Base-by-base conservation (phyloP, 2,113 vertebrate species). In the Lepus europaeus region DNA sequence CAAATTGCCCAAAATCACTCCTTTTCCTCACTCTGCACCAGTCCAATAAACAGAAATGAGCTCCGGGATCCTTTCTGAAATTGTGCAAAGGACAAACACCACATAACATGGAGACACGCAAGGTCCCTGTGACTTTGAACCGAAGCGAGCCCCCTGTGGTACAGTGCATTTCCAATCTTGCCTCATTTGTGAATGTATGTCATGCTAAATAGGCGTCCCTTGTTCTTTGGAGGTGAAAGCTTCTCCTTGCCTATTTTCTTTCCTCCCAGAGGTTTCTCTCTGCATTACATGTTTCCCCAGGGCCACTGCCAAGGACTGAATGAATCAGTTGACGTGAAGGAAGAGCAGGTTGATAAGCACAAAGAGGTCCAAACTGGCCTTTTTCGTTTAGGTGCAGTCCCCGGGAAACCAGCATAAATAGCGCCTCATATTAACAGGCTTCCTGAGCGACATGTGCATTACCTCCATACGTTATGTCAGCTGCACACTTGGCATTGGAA, bases 101-200 rank as follows among this genome's bases (percentile, higher is more conserved):
- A 56, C 23, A 5, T n/a, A 72, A 69, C 7, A 8, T 3, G 3
- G 92, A 70, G 79, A 80, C 79, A 76, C 90, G 64, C 88, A 92
- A 95, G 97, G 96, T 95, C 70, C 86, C 90, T 25, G 33, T 63
- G 92, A 94, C 96, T 96, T 84, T 95, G 96, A n/a, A 9, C 93
- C 56, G 5, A 77, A 66, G 36, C n/a, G 20, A 63, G 82, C 92
- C 92, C 45, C 96, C 95, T 2, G 3, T 4, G 61, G 92, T 23
- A 11, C 73, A 13, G 9, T 20, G 79, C 70, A 72, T 92, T 94
- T 90, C 83, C 77, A 22, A 82, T 36, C 83, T 51, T 73, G 80
- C 91, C 87, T 92, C 8, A 0, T 90, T 81, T 64, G 63, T 86
- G 92, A 85, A 77, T 79, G 33, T 17, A 66, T 96, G 92, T 95